These are phyloP conservation scores for Calliopum simillimum DNA, from an alignment of 2,888 invertebrate species.

Conservation along the genomic window DNA sequence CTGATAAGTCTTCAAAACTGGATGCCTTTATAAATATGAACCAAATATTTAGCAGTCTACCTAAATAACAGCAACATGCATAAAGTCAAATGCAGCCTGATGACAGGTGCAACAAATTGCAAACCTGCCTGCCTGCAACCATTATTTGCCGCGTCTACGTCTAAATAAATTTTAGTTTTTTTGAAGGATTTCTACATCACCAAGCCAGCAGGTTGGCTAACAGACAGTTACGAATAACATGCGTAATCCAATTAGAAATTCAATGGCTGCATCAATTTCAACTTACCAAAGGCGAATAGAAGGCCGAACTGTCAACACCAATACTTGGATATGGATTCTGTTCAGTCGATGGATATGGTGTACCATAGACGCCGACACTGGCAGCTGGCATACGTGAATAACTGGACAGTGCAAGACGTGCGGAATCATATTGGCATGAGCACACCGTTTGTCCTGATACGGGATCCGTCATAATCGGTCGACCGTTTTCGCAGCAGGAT, in stretches of 20 bases:
- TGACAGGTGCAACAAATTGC: too few relatives aligned
- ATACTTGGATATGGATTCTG: conserved; percentile 94
- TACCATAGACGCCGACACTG: conserved; percentile 84
- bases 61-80: too few relatives aligned
- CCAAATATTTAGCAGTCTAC: too few relatives aligned
- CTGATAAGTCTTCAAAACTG: too few relatives aligned
- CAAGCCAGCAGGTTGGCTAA: too few relatives aligned
- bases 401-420: conserved; percentile 80
- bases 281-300: conserved; percentile 96
- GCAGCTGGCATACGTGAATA: conserved; percentile 84
- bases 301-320: conserved; percentile 93
- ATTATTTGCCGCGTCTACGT: neutral
- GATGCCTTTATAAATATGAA: too few relatives aligned
- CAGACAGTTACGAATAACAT: neutral
- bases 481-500: conserved; percentile 90
- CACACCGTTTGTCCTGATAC: conserved; percentile 93
- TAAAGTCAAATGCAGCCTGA: too few relatives aligned
- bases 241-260: conserved; percentile 10
- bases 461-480: conserved; percentile 92
- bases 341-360: conserved; percentile 90
- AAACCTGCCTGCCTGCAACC: neutral
- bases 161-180: neutral
- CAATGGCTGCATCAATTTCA: conserved; percentile 67
- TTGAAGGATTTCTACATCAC: too few relatives aligned
- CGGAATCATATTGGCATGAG: conserved; percentile 93